Conservation (phyloP, 1,140 invertebrate genomes). For the Akabosia matsudoensis region DNA sequence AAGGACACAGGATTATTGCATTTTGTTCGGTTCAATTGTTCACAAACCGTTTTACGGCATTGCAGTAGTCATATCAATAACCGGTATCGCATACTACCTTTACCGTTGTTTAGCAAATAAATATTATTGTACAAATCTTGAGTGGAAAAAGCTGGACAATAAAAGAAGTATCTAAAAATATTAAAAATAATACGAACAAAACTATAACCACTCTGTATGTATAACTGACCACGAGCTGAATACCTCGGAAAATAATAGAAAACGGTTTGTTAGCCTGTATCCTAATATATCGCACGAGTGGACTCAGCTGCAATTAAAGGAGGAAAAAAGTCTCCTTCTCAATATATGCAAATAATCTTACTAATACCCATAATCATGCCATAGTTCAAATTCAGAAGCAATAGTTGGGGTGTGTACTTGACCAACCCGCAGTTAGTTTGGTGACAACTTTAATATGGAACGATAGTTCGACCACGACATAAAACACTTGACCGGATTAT, state of each 20-base stretch:
- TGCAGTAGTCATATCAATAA: conserved; percentile 5
- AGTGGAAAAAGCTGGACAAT: no score
- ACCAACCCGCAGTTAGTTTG: background rate
- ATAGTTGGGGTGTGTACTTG: background rate
- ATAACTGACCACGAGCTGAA: no score
- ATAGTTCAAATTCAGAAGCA: background rate
- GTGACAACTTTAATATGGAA: background rate
- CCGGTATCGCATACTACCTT: no score
- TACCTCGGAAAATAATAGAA: no score
- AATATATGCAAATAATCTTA: background rate
- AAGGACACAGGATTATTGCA: background rate
- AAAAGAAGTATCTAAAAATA: no score
- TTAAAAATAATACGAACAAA: no score
- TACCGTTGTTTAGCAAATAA: no score
- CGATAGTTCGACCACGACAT: no score
- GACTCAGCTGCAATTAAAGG: background rate
- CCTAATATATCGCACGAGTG: background rate
- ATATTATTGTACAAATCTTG: no score
- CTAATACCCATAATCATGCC: background rate
- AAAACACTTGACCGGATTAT: no score
- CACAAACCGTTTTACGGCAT: background rate
- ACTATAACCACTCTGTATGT: no score
- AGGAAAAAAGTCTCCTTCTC: background rate
- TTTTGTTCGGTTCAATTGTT: background rate
- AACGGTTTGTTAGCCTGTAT: background rate